A percentile compares a stretch with the other conserved stretches of the same genome.
phyloP scores from a whole-genome alignment of 2,797 vertebrate species.

The Aythya fuligula region DNA sequence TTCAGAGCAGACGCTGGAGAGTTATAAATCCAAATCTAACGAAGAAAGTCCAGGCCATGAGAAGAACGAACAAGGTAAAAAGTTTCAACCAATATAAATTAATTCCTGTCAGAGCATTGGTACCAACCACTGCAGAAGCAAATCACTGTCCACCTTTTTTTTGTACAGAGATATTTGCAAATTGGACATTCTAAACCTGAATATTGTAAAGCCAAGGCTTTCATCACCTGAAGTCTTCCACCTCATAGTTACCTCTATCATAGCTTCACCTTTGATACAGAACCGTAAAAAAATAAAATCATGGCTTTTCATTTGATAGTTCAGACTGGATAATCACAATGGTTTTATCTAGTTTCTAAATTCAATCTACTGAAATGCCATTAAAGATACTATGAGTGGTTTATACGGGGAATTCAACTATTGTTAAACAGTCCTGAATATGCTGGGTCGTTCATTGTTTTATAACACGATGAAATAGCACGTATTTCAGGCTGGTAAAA shows the following conservation, averaged over 20 bases:
- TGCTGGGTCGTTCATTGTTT: not conserved
- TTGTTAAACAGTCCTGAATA: not conserved
- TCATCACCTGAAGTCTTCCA: not conserved
- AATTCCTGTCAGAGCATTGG: not conserved
- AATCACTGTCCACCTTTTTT: not conserved
- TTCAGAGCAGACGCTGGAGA: conserved; percentile 86
- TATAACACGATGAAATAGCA: not conserved
- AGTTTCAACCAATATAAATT: not conserved
- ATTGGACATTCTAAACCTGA: not conserved
- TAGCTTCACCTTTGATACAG: not conserved
- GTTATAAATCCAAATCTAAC: conserved; percentile 88
- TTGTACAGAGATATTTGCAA: not conserved
- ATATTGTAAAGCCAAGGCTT: not conserved
- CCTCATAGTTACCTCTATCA: no score
- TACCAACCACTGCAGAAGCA: not conserved
- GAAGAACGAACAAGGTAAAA: conserved; percentile 72
- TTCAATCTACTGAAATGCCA: not conserved
- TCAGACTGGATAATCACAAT: not conserved
- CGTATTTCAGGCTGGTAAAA: not conserved
- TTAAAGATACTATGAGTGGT: not conserved
- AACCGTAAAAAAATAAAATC: not conserved
- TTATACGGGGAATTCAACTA: not conserved
- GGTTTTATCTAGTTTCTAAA: not conserved
- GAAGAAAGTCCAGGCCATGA: conserved; percentile 81
- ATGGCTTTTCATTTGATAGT: not conserved